Evolutionary conservation across 2,113 vertebrate genomes (phyloP).

Genomic region (Pelusios castaneus): DNA sequence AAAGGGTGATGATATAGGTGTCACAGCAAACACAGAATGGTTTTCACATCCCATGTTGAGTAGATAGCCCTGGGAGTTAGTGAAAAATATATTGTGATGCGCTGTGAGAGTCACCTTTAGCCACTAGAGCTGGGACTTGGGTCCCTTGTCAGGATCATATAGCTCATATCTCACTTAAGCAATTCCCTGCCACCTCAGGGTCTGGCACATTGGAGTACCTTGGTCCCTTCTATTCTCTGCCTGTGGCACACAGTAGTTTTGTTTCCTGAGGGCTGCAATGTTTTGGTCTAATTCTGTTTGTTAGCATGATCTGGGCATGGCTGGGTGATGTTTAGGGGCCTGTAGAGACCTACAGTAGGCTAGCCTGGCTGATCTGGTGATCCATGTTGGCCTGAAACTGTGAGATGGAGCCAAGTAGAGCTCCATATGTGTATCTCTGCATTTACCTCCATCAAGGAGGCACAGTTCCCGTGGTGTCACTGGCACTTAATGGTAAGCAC

Average conservation of each 20-base stretch:
- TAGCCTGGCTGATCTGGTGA: background rate
- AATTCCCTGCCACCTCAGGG: background rate
- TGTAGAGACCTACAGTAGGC: no score
- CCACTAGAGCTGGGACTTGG: background rate
- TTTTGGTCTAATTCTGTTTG: background rate
- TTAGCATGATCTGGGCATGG: background rate
- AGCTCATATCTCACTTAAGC: background rate
- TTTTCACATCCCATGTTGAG: background rate
- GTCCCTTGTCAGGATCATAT: background rate
- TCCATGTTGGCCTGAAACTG: background rate
- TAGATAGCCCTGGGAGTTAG: background rate
- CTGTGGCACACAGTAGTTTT: background rate
- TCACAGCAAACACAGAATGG: background rate
- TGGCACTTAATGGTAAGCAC: background rate
- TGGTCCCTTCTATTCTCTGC: background rate
- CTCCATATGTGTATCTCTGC: background rate
- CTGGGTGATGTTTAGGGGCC: no score
- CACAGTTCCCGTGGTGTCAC: background rate
- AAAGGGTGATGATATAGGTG: background rate
- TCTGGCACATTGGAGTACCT: background rate
- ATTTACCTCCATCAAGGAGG: background rate
- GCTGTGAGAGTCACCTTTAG: background rate
- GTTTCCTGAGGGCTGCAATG: no score
- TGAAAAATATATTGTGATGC: background rate
- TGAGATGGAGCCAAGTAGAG: background rate